Conservation (phyloP, 2,888 invertebrate species). For the Electrophaes corylata region DNA sequence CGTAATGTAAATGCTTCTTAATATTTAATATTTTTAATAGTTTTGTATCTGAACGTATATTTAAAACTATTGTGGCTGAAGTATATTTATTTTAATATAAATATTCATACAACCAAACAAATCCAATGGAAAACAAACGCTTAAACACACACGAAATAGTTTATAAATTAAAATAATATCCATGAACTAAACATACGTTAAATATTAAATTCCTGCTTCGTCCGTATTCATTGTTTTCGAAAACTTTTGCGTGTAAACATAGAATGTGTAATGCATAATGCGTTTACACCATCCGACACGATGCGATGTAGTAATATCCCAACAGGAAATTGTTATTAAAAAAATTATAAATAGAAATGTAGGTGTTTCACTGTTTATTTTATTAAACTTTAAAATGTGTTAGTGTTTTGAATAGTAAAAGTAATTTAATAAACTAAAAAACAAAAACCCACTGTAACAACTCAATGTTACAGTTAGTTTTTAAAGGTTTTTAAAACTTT, state of each 20-base stretch:
- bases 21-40: no score
- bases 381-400: no score
- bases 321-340: neutral
- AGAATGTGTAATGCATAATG: conserved; percentile 10
- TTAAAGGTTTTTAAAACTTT: no score
- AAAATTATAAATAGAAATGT: neutral
- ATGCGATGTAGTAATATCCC: neutral
- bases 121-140: neutral
- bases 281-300: conserved; percentile 9
- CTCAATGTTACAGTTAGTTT: no score
- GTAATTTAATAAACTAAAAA: no score
- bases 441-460: no score
- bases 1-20: no score
- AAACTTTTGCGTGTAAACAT: conserved; percentile 37
- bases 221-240: conserved; percentile 35
- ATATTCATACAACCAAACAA: neutral
- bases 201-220: conserved; percentile 34
- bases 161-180: conserved; percentile 18
- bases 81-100: no score
- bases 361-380: no score
- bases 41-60: no score
- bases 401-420: no score
- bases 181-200: conserved; percentile 13
- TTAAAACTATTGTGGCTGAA: no score
- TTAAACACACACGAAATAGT: neutral